Evolutionary conservation across 2,113 vertebrate genomes (phyloP).

Genomic region (Cyanoderma ruficeps): DNA sequence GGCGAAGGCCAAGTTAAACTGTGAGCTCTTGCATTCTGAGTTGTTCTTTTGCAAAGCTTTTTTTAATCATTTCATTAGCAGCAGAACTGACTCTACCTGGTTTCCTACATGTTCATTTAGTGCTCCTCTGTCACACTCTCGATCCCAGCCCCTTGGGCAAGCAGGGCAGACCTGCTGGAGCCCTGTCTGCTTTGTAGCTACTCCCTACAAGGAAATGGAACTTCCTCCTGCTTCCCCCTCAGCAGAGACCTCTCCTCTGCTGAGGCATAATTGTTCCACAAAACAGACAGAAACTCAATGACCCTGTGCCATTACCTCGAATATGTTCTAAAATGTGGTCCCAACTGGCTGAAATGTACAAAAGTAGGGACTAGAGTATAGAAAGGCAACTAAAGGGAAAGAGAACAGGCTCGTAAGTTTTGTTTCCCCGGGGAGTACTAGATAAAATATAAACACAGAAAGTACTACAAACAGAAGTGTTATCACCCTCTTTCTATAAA

Average conservation of each 20-base stretch:
- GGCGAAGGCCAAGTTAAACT: background rate
- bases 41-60: background rate
- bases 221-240: background rate
- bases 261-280: background rate
- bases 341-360: background rate
- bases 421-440: background rate
- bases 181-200: background rate
- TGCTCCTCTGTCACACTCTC: background rate
- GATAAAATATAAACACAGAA: slow-evolving; percentile 1
- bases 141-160: background rate
- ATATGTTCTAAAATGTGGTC: background rate
- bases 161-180: background rate
- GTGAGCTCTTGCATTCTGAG: background rate
- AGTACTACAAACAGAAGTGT: slow-evolving; percentile 34
- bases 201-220: background rate
- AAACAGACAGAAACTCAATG: background rate
- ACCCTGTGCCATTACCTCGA: background rate
- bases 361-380: background rate
- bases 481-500: slow-evolving; percentile 31
- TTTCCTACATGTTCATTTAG: background rate
- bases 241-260: background rate
- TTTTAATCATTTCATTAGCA: background rate
- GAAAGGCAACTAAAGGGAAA: background rate
- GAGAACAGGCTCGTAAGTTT: background rate
- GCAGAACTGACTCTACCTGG: background rate